These are phyloP conservation scores for Saccostrea echinata DNA, from an alignment of 1,140 invertebrate genomes.

Conservation along the genomic window DNA sequence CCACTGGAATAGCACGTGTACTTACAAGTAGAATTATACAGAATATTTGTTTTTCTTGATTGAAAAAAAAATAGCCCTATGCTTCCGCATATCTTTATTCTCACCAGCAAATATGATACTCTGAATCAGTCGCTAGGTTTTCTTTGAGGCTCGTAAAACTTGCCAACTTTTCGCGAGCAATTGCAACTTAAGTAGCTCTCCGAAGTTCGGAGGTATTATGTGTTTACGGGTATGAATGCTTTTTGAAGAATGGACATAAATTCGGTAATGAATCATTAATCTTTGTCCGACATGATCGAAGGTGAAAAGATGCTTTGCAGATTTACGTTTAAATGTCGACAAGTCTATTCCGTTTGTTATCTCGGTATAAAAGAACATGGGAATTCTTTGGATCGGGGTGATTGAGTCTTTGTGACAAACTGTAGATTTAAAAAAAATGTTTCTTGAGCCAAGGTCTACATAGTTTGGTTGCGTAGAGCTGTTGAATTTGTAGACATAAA, in stretches of 20 bases:
- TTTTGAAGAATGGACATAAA: background rate
- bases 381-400: background rate
- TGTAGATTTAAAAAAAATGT: background rate
- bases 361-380: background rate
- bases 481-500: background rate
- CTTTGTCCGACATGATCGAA: background rate
- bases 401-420: background rate
- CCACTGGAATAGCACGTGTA: no score
- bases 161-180: background rate
- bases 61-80: no score
- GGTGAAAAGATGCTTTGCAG: conserved; percentile 15
- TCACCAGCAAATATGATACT: no score
- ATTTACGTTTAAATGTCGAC: conserved; percentile 23
- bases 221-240: no score
- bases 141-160: no score
- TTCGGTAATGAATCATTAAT: background rate
- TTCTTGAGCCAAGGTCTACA: background rate
- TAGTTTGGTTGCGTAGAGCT: background rate
- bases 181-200: background rate
- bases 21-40: no score
- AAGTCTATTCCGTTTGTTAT: background rate
- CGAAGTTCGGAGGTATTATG: background rate
- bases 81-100: no score
- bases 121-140: no score
- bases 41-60: no score